These are phyloP conservation scores for Actinia equina DNA, from an alignment of 64 coral and sea anemone genomes.

Conservation along the genomic window DNA sequence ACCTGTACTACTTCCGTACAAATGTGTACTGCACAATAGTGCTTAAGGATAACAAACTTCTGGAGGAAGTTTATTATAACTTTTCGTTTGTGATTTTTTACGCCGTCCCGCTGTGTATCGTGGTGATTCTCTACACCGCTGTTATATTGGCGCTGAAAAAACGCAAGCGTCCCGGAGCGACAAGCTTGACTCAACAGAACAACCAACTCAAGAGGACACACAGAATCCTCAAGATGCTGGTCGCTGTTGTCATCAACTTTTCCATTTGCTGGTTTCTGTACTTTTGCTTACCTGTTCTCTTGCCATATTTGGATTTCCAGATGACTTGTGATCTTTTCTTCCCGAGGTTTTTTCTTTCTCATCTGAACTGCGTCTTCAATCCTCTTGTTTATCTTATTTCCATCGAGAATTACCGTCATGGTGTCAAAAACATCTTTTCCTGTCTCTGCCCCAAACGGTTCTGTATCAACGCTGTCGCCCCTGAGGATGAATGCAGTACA, in stretches of 20 bases:
- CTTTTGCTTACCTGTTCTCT: constrained; percentile 31
- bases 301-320: background rate
- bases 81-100: constrained; percentile 51
- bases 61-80: background rate
- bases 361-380: constrained; percentile 39
- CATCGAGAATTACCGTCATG: constrained; percentile 42
- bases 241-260: constrained; percentile 39
- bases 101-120: constrained; percentile 20
- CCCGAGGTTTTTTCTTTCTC: constrained; percentile 21
- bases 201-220: constrained; percentile 24
- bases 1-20: background rate
- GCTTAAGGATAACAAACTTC: background rate
- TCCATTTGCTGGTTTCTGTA: constrained; percentile 36
- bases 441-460: background rate
- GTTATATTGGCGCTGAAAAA: constrained; percentile 29
- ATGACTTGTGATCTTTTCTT: constrained; percentile 21
- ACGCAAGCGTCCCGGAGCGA: constrained; percentile 16
- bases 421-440: background rate
- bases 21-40: constrained; percentile 14
- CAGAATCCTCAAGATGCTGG: constrained; percentile 35
- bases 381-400: constrained; percentile 25
- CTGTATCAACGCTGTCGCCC: background rate
- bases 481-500: background rate
- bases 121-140: constrained; percentile 34
- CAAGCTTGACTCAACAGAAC: background rate